Evolutionary conservation across 2,797 vertebrate genomes (phyloP), one percentile per base, ranked within the genome.

Genomic region (Synaphobranchus kaupii): DNA sequence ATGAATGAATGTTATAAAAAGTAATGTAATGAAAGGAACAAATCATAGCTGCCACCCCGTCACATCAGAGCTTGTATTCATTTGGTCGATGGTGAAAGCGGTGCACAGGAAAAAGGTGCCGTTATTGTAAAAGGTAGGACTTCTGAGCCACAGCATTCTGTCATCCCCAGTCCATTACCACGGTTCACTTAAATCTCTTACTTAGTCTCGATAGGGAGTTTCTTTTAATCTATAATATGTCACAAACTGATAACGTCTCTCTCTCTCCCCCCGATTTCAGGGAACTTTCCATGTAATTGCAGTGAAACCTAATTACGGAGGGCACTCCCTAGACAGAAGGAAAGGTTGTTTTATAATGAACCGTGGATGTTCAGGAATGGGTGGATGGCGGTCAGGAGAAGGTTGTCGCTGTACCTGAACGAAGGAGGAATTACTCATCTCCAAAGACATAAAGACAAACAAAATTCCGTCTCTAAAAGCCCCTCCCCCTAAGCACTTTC

Each of bases 271-370:
- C 8, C 50, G 17, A 52, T 84, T 63, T 52, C 73, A 66, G 48
- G 34, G 86, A 84, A 56, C 52, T 60, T 71, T 80, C n/a, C 50
- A 4, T 50, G 58, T 73, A 81, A 82, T 82, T 76, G 60, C 2
- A 31, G 34, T 7, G 47, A 85, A 68, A 85, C 87, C 48, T 71
- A 85, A 88, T 82, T 88, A 85, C 60, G 68, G 15, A 54, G 28
- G 56, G 58, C 60, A 85, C 48, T 58, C 12, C 28, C 22, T 80
- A 80, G 60, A 82, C n/a, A 10, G 25, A 54, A 44, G 17, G 63
- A 31, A 44, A 85, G 6, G 63, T 56, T 56, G 48, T 31, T 60
- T 44, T 44, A 76, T 84, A 85, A 85, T 85, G 71, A 88, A 63
- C 34, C 28, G 47, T 80, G 54, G 58, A 84, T 80, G 83, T 85